Evolutionary conservation across 2,113 vertebrate species (phyloP).

Genomic region (Indri indri): DNA sequence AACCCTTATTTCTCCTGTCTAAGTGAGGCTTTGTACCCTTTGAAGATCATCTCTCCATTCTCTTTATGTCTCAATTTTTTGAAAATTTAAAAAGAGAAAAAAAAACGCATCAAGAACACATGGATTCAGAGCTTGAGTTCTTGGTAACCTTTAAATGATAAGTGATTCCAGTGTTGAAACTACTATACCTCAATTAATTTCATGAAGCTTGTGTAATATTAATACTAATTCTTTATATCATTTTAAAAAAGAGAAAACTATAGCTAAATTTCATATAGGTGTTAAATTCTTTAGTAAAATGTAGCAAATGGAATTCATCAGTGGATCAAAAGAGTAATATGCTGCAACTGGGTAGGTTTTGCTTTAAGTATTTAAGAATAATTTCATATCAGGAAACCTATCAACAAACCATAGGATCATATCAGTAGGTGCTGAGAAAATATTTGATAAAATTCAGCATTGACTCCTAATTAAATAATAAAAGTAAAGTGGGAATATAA

Average conservation of each 20-base stretch:
- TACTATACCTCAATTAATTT: not conserved
- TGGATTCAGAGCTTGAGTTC: not conserved
- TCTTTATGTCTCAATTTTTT: not conserved
- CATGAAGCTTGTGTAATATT: not conserved
- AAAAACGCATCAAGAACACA: not conserved
- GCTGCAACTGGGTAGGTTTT: not conserved
- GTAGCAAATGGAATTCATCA: not conserved
- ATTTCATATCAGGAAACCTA: not conserved
- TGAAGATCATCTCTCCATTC: not conserved
- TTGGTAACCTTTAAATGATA: not conserved
- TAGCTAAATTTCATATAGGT: not conserved
- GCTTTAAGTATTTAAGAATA: not conserved
- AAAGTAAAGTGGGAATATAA: not conserved
- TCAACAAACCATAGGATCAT: not conserved
- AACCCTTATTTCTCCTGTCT: not conserved
- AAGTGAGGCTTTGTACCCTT: not conserved
- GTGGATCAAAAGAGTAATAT: not conserved
- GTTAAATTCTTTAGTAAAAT: not conserved
- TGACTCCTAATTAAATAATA: conserved; percentile 26
- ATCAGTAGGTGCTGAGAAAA: not conserved
- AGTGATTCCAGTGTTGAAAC: not conserved
- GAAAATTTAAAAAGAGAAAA: not conserved
- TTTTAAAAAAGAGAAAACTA: not conserved
- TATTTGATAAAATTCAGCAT: not conserved
- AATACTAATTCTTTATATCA: not conserved